These are phyloP conservation scores for Macroglossus sobrinus DNA, from an alignment of 2,113 vertebrate genomes.

Conservation along the genomic window DNA sequence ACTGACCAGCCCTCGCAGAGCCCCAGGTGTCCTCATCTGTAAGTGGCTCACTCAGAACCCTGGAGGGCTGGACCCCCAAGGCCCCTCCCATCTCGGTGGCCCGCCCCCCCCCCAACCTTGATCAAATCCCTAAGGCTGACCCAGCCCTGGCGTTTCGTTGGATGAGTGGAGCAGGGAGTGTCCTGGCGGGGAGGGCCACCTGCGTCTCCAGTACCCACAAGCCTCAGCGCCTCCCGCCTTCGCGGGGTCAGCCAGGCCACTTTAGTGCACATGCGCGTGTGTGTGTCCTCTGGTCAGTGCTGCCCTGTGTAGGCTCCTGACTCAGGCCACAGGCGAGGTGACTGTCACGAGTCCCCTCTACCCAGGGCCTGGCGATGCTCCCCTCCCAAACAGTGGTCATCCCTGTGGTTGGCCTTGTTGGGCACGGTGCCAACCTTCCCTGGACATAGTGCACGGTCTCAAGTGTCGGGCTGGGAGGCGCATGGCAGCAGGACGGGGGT, in stretches of 20 bases:
- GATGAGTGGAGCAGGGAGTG: neutral
- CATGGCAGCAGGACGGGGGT: neutral
- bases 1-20: neutral
- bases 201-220: accelerated
- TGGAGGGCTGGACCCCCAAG: neutral
- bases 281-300: neutral
- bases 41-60: neutral
- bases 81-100: neutral
- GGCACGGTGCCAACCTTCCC: neutral
- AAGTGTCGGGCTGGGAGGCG: neutral
- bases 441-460: neutral
- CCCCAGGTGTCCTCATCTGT: neutral
- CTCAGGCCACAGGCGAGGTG: neutral
- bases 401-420: accelerated
- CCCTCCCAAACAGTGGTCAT: neutral
- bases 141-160: accelerated
- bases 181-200: neutral
- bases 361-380: neutral
- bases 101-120: neutral
- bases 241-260: neutral
- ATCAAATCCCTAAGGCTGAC: neutral
- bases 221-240: neutral
- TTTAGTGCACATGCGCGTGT: neutral
- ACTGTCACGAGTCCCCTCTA: accelerated
- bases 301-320: neutral